A percentile compares a stretch with the other conserved stretches of the same genome.
Conservation (phyloP, 2,888 invertebrate species). For the Heliconius erato region DNA sequence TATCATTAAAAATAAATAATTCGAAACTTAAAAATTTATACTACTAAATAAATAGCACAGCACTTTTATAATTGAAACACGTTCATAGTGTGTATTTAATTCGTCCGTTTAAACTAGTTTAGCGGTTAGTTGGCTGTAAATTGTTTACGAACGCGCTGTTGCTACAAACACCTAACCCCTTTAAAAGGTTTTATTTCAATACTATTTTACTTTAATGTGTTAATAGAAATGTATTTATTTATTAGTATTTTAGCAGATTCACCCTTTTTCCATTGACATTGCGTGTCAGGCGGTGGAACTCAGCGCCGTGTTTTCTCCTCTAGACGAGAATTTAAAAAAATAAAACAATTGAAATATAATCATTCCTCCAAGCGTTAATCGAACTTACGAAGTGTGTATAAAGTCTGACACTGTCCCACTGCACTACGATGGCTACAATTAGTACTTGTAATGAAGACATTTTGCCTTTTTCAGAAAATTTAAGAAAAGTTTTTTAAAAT, state of each 20-base stretch:
- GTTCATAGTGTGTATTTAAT: constrained; percentile 52
- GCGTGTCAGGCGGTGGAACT: no score
- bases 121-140: constrained; percentile 48
- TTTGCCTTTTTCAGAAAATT: no score
- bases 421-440: no score
- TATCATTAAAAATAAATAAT: background rate
- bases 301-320: background rate
- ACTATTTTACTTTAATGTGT: background rate
- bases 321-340: no score
- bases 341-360: background rate
- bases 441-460: no score
- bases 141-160: constrained; percentile 47
- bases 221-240: background rate
- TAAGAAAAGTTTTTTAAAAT: no score
- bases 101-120: constrained; percentile 53
- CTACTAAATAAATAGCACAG: constrained; percentile 24
- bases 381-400: no score
- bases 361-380: no score
- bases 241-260: background rate
- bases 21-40: background rate
- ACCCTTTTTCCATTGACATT: background rate
- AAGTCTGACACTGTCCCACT: no score
- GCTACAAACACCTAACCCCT: constrained; percentile 21
- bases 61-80: constrained; percentile 41
- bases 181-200: constrained; percentile 12